Base-by-base conservation (phyloP, 2,888 invertebrate genomes). In the Drosophila ustulata region DNA sequence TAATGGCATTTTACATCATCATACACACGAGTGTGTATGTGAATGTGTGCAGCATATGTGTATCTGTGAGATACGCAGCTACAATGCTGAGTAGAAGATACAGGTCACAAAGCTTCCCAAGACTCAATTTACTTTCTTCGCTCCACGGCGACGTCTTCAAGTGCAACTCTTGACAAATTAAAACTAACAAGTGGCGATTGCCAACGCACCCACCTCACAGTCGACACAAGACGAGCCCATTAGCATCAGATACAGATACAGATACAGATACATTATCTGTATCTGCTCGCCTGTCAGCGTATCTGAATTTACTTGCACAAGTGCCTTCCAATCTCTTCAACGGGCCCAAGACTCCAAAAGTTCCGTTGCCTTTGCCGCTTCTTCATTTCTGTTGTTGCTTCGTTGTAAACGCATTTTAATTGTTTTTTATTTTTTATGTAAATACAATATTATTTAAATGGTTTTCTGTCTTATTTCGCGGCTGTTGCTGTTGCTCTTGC, bases 111-210 rank as follows among this genome's bases (percentile, higher is more conserved):
- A 59, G 18, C 50, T 55, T 47, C 55, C 53, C 58, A 63, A 75
- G 65, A 72, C 67, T 81, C 89, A 82, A 86, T 86, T 88, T 67
- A 82, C 82, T 82, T 82, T 82, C 89, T 77, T 57, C 59, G 41
- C 39, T 41, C 39, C 23, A 49, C 30, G 41, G 49, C 47, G 43
- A 37, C 46, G 32, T 51, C 70, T 66, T 84, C 88, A 87, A 84
- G 83, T 89, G 88, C 89, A 84, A 84, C 83, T 89, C 83, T 84
- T 84, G 79, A 84, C 88, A 84, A 84, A 89, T 87, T 84, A 81
- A 87, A 87, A 67, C 68, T 59, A 67, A 75, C 88, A 84, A 84
- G 83, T 87, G 83, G 88, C 67, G 74, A 80, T 70, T 70, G 81
- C 78, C 81, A 80, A 45, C 72, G 71, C 80, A 79, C 84, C 88